Conservation (phyloP, 2,113 vertebrate genomes). For the Grammomys surdaster region DNA sequence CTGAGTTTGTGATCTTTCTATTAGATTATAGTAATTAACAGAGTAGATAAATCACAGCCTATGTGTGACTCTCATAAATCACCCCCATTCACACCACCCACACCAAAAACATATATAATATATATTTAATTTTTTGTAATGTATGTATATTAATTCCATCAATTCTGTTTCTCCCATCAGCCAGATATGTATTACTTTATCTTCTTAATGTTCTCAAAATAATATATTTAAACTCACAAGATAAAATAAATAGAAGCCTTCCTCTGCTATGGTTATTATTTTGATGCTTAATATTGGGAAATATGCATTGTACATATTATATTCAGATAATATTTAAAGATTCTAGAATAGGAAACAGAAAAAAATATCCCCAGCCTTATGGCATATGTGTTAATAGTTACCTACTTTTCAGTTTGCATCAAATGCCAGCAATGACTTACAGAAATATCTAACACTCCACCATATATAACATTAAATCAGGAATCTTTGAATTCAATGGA, state of each 20-base stretch:
- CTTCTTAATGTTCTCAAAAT: slow-evolving; percentile 30
- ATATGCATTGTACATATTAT: neutral
- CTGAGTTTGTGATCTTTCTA: neutral
- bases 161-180: neutral
- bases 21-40: neutral
- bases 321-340: neutral
- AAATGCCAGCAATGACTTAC: neutral
- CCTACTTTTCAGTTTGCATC: neutral
- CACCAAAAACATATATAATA: neutral
- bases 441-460: neutral
- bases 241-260: neutral
- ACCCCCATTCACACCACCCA: neutral
- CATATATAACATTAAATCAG: neutral
- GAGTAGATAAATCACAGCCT: neutral
- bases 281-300: neutral
- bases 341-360: neutral
- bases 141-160: neutral
- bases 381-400: neutral
- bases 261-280: neutral
- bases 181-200: neutral
- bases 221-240: slow-evolving; percentile 2
- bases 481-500: neutral
- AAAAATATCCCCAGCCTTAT: neutral
- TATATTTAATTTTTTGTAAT: neutral
- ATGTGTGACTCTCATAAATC: neutral